phyloP scores from a whole-genome alignment of 2,888 invertebrate species.

The Archips xylosteana region DNA sequence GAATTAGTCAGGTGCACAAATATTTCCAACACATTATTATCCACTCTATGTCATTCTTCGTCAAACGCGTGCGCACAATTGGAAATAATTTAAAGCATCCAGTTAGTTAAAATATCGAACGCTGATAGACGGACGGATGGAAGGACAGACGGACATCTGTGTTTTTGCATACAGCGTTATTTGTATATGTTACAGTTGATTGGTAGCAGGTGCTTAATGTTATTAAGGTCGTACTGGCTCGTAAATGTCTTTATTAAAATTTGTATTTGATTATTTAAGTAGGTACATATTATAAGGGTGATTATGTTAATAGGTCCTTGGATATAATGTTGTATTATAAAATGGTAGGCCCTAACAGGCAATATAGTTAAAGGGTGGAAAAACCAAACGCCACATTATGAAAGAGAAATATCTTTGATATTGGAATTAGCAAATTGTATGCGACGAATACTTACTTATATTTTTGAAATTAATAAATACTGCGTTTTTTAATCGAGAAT shows the following conservation, averaged over 20 bases:
- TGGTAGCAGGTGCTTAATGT: constrained; percentile 51
- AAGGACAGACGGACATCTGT: constrained; percentile 54
- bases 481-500: too few species aligned
- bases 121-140: constrained; percentile 53
- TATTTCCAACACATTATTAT: background rate
- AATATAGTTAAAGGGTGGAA: too few species aligned
- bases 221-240: constrained; percentile 40
- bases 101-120: constrained; percentile 70
- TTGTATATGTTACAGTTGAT: constrained; percentile 41
- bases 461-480: too few species aligned
- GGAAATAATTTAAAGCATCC: constrained; percentile 65
- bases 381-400: too few species aligned
- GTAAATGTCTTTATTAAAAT: constrained; percentile 15
- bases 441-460: too few species aligned
- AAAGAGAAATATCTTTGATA: too few species aligned
- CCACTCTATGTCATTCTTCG: constrained; percentile 8
- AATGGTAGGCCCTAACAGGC: background rate
- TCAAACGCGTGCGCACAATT: constrained; percentile 54
- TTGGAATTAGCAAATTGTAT: too few species aligned
- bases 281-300: background rate
- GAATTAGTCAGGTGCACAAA: too few species aligned
- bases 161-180: constrained; percentile 38
- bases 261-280: background rate
- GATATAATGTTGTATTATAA: too few species aligned
- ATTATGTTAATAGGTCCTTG: background rate